These are phyloP conservation scores for Fundulus diaphanus DNA, from an alignment of 2,797 vertebrate species.

Conservation along the genomic window DNA sequence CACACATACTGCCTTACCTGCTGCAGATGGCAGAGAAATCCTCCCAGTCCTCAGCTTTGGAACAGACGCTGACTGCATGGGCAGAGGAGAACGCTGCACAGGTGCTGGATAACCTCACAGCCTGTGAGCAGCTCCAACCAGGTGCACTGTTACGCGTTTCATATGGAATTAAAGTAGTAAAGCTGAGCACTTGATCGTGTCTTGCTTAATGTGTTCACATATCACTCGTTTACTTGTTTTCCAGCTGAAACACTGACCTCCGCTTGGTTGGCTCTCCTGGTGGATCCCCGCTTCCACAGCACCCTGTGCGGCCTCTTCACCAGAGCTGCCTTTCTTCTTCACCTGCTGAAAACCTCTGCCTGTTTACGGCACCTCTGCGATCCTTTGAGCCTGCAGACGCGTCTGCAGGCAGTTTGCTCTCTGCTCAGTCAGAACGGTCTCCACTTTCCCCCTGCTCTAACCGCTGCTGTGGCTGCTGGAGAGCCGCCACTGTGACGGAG, in stretches of 20 bases:
- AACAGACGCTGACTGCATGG: conserved; percentile 73
- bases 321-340: conserved; percentile 72
- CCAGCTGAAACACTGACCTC: conserved; percentile 59
- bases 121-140: conserved; percentile 73
- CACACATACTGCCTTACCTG: conserved; percentile 81
- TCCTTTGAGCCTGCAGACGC: conserved; percentile 47
- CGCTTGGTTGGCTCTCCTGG: conserved; percentile 77
- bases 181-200: not conserved
- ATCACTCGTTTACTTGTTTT: conserved; percentile 20
- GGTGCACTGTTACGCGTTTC: conserved; percentile 67
- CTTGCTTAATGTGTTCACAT: not conserved
- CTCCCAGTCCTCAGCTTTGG: conserved; percentile 58
- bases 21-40: conserved; percentile 77
- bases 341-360: conserved; percentile 57
- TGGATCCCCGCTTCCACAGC: conserved; percentile 78
- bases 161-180: not conserved
- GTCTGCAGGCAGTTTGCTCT: conserved; percentile 55
- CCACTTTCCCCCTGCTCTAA: conserved; percentile 65
- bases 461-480: conserved; percentile 51
- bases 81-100: conserved; percentile 43
- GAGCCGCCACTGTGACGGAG: conserved; percentile 28
- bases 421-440: conserved; percentile 68
- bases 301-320: conserved; percentile 78
- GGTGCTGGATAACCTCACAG: conserved; percentile 69
- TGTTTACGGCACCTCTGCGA: conserved; percentile 59